Conservation (phyloP, 2,113 vertebrate genomes). For the Heloderma charlesbogerti region DNA sequence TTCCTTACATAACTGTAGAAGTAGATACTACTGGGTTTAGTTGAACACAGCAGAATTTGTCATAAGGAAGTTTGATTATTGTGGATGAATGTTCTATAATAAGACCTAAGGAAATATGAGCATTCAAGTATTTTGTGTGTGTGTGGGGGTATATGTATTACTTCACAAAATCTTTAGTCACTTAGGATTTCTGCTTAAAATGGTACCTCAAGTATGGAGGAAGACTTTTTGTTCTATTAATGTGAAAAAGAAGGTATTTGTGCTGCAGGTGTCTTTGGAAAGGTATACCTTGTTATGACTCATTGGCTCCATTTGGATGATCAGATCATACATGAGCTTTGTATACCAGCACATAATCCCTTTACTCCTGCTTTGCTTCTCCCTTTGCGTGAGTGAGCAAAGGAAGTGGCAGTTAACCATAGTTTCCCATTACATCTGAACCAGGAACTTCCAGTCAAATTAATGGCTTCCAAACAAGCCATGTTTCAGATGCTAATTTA, state of each 20-base stretch:
- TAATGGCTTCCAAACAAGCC: background rate
- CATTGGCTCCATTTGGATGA: background rate
- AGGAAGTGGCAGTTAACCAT: background rate
- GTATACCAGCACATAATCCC: background rate
- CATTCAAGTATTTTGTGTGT: background rate
- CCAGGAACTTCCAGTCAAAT: background rate
- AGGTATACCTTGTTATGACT: background rate
- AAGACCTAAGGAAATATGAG: background rate
- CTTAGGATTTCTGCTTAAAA: background rate
- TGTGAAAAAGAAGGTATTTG: background rate
- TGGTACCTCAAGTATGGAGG: background rate
- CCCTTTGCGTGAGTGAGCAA: background rate
- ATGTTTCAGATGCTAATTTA: background rate
- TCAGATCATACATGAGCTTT: background rate
- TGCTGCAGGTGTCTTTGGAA: background rate
- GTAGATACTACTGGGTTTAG: background rate
- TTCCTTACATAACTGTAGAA: background rate
- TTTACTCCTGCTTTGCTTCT: background rate
- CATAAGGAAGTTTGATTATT: conserved; percentile 2
- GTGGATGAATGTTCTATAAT: background rate
- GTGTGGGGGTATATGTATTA: background rate
- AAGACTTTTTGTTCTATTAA: background rate
- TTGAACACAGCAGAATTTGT: conserved; percentile 15
- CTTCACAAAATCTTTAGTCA: background rate
- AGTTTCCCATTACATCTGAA: background rate